These are phyloP conservation scores for Polypterus senegalus DNA, from an alignment of 2,113 vertebrate species.

Conservation along the genomic window DNA sequence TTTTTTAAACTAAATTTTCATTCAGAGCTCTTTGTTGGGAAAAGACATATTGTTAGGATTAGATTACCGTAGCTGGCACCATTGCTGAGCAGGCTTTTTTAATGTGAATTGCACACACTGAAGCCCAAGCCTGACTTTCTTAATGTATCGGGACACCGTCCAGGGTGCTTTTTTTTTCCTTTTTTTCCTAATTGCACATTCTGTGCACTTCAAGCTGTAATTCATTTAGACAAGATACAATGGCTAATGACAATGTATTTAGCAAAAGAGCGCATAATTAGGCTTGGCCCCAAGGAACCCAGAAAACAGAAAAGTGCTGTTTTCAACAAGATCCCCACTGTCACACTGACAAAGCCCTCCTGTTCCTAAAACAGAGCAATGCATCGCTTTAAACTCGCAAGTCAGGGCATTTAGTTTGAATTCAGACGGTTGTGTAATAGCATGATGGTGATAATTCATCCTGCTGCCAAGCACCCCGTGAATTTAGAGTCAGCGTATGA, in stretches of 20 bases:
- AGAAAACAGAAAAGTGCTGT: slow-evolving; percentile 1
- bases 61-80: slow-evolving; percentile 1
- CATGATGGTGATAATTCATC: too few relatives aligned
- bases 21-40: background rate
- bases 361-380: background rate
- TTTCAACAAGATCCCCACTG: background rate
- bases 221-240: slow-evolving; percentile 3
- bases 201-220: slow-evolving; percentile 1
- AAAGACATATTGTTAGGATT: background rate
- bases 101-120: slow-evolving; percentile 1
- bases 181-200: slow-evolving; percentile 2
- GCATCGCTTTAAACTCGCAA: too few relatives aligned
- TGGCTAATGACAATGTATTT: slow-evolving; percentile 1
- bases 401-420: too few relatives aligned
- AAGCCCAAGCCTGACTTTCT: background rate
- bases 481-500: too few relatives aligned
- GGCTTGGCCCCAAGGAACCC: background rate
- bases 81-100: background rate
- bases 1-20: background rate
- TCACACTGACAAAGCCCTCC: background rate
- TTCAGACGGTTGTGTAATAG: too few relatives aligned
- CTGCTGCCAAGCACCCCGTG: too few relatives aligned
- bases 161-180: background rate
- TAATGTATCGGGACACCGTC: slow-evolving; percentile 10
- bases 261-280: background rate